phyloP scores from a whole-genome alignment of 2,797 vertebrate genomes.

The Dendrocincla tyrannina region DNA sequence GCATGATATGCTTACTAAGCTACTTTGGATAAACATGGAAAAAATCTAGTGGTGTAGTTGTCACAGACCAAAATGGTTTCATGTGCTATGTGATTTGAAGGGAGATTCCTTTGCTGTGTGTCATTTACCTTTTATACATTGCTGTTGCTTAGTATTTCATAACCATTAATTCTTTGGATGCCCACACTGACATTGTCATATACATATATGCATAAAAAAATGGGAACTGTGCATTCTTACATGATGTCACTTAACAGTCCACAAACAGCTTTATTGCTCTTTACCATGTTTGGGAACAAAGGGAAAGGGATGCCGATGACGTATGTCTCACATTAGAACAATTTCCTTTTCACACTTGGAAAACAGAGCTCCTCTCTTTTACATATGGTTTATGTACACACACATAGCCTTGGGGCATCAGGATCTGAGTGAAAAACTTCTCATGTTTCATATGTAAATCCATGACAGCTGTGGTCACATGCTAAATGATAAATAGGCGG shows the following conservation, averaged over 20 bases:
- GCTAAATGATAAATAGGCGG: neutral
- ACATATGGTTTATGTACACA: neutral
- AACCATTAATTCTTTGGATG: conserved; percentile 59
- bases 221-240: conserved; percentile 64
- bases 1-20: conserved; percentile 62
- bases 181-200: conserved; percentile 58
- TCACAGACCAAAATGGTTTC: conserved; percentile 72
- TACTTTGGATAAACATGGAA: conserved; percentile 75
- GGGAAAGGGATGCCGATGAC: neutral
- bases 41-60: conserved; percentile 64
- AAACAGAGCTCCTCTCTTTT: conserved; percentile 7
- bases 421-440: neutral
- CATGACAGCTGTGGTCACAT: neutral
- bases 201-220: conserved; percentile 22
- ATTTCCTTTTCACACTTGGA: conserved; percentile 15
- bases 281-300: conserved; percentile 69
- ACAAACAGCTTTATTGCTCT: conserved; percentile 16
- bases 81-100: conserved; percentile 63
- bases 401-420: neutral
- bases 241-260: conserved; percentile 23
- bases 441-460: neutral
- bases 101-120: conserved; percentile 75
- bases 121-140: conserved; percentile 74
- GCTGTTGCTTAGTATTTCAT: conserved; percentile 56
- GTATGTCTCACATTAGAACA: neutral